phyloP scores from a whole-genome alignment of 1,140 invertebrate species.

The Telenomus remus region DNA sequence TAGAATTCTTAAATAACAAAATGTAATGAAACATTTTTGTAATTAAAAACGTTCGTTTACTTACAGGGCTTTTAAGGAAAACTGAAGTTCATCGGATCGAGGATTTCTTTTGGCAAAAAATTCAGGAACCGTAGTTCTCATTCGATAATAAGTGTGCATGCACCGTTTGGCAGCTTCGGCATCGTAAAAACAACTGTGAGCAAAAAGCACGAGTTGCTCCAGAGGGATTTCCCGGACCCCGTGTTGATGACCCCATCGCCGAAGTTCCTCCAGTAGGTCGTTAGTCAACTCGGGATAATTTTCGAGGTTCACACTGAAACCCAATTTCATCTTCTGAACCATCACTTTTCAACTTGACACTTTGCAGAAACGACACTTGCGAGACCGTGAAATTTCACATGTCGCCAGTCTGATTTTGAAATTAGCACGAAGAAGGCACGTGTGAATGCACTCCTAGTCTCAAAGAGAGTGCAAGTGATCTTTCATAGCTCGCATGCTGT shows the following conservation, averaged over 20 bases:
- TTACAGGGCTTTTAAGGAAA: conserved; percentile 73
- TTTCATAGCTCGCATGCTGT: conserved; percentile 46
- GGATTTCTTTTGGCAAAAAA: conserved; percentile 78
- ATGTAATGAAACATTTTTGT: too few relatives aligned
- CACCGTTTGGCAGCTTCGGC: conserved; percentile 77
- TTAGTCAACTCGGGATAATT: conserved; percentile 64
- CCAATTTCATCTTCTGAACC: conserved; percentile 58
- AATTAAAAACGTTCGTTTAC: conserved; percentile 23
- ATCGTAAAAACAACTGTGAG: conserved; percentile 78
- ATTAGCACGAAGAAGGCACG: not conserved
- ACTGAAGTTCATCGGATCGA: conserved; percentile 59
- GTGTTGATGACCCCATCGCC: conserved; percentile 56
- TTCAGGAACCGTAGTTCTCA: conserved; percentile 77
- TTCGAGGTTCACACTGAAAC: conserved; percentile 61
- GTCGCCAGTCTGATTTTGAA: not conserved
- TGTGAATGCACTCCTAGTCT: conserved; percentile 13
- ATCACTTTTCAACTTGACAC: too few relatives aligned
- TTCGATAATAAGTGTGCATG: conserved; percentile 78
- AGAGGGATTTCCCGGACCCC: conserved; percentile 56
- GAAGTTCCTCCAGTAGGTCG: conserved; percentile 57
- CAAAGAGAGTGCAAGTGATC: conserved; percentile 50
- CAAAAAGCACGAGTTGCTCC: conserved; percentile 76
- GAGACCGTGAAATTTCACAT: not conserved
- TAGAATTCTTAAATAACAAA: too few relatives aligned
- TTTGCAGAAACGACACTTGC: too few relatives aligned